Evolutionary conservation across 2,797 vertebrate genomes (phyloP), one percentile per base, ranked within the genome.

Genomic region (Chelon labrosus): DNA sequence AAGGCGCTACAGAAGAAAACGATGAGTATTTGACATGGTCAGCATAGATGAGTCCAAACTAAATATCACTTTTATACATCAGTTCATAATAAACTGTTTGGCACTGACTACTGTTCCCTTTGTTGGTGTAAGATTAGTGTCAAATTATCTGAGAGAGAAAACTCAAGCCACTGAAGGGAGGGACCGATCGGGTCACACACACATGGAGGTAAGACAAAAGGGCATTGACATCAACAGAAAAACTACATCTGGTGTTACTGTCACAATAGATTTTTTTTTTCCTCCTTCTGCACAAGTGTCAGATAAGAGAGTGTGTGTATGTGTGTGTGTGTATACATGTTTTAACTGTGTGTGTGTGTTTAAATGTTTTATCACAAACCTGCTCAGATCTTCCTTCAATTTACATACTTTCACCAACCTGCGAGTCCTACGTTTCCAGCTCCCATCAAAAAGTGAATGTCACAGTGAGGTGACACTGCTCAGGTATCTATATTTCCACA

Each of bases 401-500:
- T 57, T 79, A 83, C 73, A 85, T 14, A 68, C 46, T 42, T 27
- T 75, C 46, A 73, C 59, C 59, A 42, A 59, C 65, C 56, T 57
- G 57, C 20, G 12, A 82, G 84, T 89, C 82, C 58, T 56, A 76
- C 39, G 12, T 60, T 54, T 80, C 66, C 79, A 77, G 75, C 70
- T 84, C 70, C 79, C 71, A 73, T 85, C 76, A 41, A 59, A 75
- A 80, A 70, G 82, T 85, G 79, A 79, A 79, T 60, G 73, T 85
- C 86, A 84, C 88, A 85, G 85, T 79, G 87, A 86, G 85, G 89
- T 83, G 90, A 90, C 90, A 77, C 80, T 82, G 95, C 95, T 95
- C 95, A 94, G 95, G 86, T 75, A 79, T 89, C 96, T 95, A 95
- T 96, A 98, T 99, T 99, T 99, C 98, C 98, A 99, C 98, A 98